These are phyloP conservation scores for Trachelus tabidus DNA, from an alignment of 2,888 invertebrate genomes.

Conservation along the genomic window DNA sequence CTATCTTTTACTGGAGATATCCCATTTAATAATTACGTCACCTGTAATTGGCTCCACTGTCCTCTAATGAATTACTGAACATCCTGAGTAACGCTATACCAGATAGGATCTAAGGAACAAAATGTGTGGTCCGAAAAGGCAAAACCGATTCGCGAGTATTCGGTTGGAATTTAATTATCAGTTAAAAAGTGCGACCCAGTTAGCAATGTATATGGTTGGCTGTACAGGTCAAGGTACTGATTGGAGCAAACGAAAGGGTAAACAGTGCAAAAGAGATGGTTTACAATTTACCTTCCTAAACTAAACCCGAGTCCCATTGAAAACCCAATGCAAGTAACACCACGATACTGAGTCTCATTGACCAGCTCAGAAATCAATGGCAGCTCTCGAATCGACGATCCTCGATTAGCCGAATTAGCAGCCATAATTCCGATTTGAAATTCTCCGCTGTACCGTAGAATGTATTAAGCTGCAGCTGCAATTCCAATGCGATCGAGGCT, in stretches of 20 bases:
- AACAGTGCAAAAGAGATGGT: background rate
- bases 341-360: background rate
- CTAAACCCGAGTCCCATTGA: background rate
- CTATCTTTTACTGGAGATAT: background rate
- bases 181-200: background rate
- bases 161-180: background rate
- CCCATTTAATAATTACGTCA: background rate
- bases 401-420: background rate
- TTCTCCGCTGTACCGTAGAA: background rate
- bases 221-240: background rate
- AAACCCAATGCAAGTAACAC: background rate
- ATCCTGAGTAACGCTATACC: background rate
- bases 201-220: background rate
- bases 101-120: background rate
- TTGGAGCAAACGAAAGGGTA: background rate
- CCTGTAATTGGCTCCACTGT: background rate
- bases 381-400: background rate
- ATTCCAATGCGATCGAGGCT: background rate
- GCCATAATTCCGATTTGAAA: background rate
- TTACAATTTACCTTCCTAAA: background rate
- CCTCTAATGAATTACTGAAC: background rate
- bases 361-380: background rate
- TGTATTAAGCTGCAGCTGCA: background rate
- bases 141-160: background rate
- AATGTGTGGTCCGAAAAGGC: background rate